A percentile compares a stretch with the other conserved stretches of the same genome.
phyloP scores from a whole-genome alignment of 2,797 vertebrate species.

The Columba guinea region DNA sequence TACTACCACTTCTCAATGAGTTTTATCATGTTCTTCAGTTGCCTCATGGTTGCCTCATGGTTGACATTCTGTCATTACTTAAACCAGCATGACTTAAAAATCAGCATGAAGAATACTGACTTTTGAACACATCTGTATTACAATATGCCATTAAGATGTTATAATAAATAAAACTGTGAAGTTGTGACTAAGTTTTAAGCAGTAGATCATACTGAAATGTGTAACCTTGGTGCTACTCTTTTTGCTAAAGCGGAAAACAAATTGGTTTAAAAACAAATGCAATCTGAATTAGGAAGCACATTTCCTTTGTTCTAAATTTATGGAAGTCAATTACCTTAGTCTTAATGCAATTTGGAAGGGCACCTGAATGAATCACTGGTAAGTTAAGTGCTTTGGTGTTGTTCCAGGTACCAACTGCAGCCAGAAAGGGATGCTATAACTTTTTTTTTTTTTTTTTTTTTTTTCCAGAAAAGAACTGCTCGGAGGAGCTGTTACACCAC shows the following conservation, averaged over 20 bases:
- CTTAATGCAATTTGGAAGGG: slow-evolving; percentile 20
- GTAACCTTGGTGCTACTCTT: background rate
- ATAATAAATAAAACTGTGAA: background rate
- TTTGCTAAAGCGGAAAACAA: background rate
- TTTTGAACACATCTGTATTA: background rate
- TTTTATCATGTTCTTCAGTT: background rate
- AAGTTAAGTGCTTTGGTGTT: background rate
- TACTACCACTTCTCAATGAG: background rate
- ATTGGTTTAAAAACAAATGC: background rate
- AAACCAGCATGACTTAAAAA: background rate
- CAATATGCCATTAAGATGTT: background rate
- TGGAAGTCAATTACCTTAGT: background rate
- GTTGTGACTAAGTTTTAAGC: background rate
- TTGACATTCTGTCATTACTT: background rate
- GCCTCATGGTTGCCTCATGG: background rate
- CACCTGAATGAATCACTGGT: slow-evolving; percentile 22
- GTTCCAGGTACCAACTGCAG: background rate
- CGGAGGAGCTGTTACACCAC: background rate
- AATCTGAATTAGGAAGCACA: background rate
- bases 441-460: background rate
- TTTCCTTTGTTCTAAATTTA: slow-evolving; percentile 21
- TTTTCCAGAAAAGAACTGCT: background rate
- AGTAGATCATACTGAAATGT: background rate
- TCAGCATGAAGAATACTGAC: background rate
- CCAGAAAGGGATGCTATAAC: background rate